Evolutionary conservation across 2,888 invertebrate species (phyloP), one percentile per base, ranked within the genome.

Genomic region (Volucella inanis): DNA sequence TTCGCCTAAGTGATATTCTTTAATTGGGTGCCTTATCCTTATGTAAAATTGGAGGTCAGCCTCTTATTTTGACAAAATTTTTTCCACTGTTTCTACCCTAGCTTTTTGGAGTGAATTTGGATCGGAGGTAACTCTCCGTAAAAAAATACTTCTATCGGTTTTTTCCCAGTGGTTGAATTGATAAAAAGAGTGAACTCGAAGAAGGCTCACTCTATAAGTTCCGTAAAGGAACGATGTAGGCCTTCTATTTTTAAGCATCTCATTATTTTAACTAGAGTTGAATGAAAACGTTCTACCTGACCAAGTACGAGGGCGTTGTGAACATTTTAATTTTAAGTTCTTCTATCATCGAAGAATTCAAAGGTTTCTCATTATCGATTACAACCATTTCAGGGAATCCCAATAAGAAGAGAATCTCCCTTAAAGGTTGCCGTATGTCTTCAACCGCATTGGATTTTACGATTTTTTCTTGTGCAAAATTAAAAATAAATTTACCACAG

Each of bases 311-410:
- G 4, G 68, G 74, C 38, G 59, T 70, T 43, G 15, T 49, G 39
- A 67, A 83, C 0, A 75, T 41, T 31, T 71, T 39, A 8, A 79
- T 79, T 11, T 31, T 41, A 0, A 75, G 39, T 11, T 55, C 31
- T 11, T 78, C 68, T 22, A 76, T 14, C 68, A 85, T 70, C 9
- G 55, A 74, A 8, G 61, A 80, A 41, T 50, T 65, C 3, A 84
- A 41, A 0, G 75, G 67, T 31, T 72, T 78, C 41, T 84, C 75
- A n/a, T 78, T 78, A 15, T 84, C 83, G 59, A 78, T 14, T 55
- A 71, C 22, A 49, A 81, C 22, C 4, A 10, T 72, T 57, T 83
- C n/a, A 8, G 31, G 18, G 18, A 22, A 3, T 22, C 18, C 18
- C 2, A 22, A 22, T 22, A 3, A 22, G 18, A 59, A 71, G 59